phyloP scores from a whole-genome alignment of 2,797 vertebrate genomes.

The Silurus lanzhouensis region DNA sequence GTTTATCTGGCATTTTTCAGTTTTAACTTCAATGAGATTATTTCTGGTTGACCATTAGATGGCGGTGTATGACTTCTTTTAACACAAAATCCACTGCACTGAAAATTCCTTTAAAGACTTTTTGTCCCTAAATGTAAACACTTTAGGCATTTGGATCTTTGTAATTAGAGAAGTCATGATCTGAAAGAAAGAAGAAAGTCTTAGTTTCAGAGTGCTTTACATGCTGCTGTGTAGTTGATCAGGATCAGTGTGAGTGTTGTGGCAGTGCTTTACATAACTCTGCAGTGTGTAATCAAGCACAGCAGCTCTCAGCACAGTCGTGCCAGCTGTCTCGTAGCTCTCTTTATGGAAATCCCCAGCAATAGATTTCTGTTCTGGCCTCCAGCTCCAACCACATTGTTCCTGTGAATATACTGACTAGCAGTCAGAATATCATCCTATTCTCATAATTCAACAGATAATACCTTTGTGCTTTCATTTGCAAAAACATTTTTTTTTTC shows the following conservation, averaged over 20 bases:
- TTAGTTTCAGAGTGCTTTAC: not conserved
- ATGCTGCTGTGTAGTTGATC: not conserved
- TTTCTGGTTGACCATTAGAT: constrained; percentile 45
- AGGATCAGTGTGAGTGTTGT: not conserved
- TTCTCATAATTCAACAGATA: not conserved
- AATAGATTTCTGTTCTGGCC: not conserved
- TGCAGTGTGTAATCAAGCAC: constrained; percentile 31
- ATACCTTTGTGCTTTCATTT: no score
- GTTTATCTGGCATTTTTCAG: no score
- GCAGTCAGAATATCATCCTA: not conserved
- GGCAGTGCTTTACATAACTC: constrained; percentile 45
- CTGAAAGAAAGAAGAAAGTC: constrained; percentile 9
- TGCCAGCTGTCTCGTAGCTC: constrained; percentile 26
- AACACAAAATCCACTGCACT: not conserved
- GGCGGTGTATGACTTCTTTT: constrained; percentile 9
- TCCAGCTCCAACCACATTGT: constrained; percentile 25
- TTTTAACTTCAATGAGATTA: no score
- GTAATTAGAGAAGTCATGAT: not conserved
- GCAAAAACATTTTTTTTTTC: not conserved
- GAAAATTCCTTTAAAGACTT: not conserved
- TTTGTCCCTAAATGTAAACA: not conserved
- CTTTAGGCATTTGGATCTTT: not conserved
- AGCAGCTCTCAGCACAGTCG: constrained; percentile 21
- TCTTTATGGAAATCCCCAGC: constrained; percentile 50
- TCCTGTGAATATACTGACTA: constrained; percentile 4